Evolutionary conservation across 2,113 vertebrate genomes (phyloP).

Genomic region (Notothenia coriiceps): DNA sequence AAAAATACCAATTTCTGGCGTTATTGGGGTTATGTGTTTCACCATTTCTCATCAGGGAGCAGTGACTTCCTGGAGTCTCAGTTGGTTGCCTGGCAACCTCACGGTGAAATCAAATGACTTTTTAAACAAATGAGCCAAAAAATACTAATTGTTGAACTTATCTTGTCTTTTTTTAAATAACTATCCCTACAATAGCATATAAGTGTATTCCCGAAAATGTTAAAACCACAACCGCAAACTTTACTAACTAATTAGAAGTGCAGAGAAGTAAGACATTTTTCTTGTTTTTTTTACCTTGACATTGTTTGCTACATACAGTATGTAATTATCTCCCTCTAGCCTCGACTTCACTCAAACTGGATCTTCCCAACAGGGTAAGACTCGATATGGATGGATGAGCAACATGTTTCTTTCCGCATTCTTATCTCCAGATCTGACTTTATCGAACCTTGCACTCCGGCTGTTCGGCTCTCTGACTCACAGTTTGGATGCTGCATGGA

Average conservation of each 20-base stretch:
- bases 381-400: conserved; percentile 11
- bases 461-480: conserved; percentile 17
- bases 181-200: neutral
- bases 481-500: conserved; percentile 16
- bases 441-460: conserved; percentile 13
- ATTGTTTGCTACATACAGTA: neutral
- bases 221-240: neutral
- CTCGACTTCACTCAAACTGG: neutral
- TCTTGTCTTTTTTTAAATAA: neutral
- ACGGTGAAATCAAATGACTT: neutral
- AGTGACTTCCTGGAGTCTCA: neutral
- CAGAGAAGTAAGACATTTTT: neutral
- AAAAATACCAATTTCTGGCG: neutral
- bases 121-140: neutral
- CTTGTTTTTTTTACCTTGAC: neutral
- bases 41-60: neutral
- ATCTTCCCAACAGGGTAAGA: neutral
- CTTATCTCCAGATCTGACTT: conserved; percentile 33
- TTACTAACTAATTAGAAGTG: too few species aligned
- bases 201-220: too few species aligned
- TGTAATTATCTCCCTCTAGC: neutral
- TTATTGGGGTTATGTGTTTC: neutral
- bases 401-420: conserved; percentile 12
- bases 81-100: neutral
- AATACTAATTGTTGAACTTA: neutral